Percentiles rank a stretch among this genome's conserved stretches.
Evolutionary conservation across 2,113 vertebrate species (phyloP).

Genomic region (Paralichthys olivaceus): DNA sequence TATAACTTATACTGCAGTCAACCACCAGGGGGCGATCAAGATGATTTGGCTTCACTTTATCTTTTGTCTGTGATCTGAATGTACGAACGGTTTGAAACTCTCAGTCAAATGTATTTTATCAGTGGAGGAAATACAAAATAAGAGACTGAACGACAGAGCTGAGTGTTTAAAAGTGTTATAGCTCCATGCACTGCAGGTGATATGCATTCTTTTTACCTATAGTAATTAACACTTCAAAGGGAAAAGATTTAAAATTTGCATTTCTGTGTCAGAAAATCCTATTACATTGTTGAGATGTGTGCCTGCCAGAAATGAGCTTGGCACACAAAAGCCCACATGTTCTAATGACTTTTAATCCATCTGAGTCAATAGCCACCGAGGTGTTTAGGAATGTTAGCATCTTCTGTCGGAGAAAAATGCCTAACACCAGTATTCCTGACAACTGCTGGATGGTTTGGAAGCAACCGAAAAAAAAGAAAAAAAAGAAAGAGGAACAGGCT

Average conservation of each 20-base stretch:
- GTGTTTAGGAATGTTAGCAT: slow-evolving; percentile 74
- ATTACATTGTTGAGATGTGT: slow-evolving; percentile 68
- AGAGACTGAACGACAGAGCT: slow-evolving; percentile 18
- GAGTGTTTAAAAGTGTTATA: slow-evolving; percentile 10
- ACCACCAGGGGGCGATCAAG: background rate
- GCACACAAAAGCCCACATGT: slow-evolving; percentile 73
- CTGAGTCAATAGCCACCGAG: slow-evolving; percentile 71
- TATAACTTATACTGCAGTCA: too few species aligned
- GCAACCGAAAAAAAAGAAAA: background rate
- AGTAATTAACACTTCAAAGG: slow-evolving; percentile 72
- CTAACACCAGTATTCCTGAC: slow-evolving; percentile 64
- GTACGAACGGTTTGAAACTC: background rate
- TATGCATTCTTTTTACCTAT: slow-evolving; percentile 64
- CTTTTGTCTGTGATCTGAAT: background rate
- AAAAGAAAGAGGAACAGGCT: slow-evolving; percentile 41
- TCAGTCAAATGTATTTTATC: background rate
- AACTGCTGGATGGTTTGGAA: slow-evolving; percentile 44
- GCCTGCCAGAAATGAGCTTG: slow-evolving; percentile 70
- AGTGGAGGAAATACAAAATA: background rate
- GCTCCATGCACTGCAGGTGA: slow-evolving; percentile 43
- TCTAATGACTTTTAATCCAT: slow-evolving; percentile 80
- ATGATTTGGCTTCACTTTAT: background rate
- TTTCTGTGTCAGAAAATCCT: slow-evolving; percentile 73
- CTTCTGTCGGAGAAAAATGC: slow-evolving; percentile 44
- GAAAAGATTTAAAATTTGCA: slow-evolving; percentile 56